phyloP scores from a whole-genome alignment of 2,797 vertebrate genomes.

The Oryzias sinensis region DNA sequence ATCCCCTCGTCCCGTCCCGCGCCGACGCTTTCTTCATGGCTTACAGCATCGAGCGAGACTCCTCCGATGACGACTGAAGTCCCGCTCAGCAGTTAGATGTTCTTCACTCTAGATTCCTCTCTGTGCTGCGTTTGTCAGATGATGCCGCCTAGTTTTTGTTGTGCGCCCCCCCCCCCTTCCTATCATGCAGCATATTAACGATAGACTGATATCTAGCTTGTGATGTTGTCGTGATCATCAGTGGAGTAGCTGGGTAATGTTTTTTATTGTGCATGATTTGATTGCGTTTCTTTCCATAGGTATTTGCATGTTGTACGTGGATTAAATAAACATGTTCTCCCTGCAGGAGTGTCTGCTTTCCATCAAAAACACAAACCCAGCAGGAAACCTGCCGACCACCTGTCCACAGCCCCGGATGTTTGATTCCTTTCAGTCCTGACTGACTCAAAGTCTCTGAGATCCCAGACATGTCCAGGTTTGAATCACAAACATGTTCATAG shows the following conservation, averaged over 20 bases:
- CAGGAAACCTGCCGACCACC: no score
- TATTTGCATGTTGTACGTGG: constrained; percentile 89
- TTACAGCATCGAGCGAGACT: constrained; percentile 96
- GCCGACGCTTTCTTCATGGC: constrained; percentile 99
- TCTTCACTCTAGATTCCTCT: constrained; percentile 34
- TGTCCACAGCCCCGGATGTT: no score
- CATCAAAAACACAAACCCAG: no score
- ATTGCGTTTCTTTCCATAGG: constrained; percentile 70
- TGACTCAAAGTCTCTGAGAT: no score
- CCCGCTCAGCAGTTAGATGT: constrained; percentile 50
- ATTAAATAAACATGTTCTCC: constrained; percentile 92
- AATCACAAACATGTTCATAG: no score
- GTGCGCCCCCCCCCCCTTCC: constrained; percentile 49
- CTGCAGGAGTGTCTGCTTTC: constrained; percentile 19
- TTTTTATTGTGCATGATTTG: constrained; percentile 74
- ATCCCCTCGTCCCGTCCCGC: constrained; percentile 96
- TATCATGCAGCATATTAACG: constrained; percentile 74
- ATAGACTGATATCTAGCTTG: constrained; percentile 56
- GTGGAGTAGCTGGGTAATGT: constrained; percentile 65
- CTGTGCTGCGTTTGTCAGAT: constrained; percentile 71
- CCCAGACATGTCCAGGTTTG: no score
- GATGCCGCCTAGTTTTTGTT: constrained; percentile 53
- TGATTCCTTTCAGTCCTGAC: no score
- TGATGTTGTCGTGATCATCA: constrained; percentile 65
- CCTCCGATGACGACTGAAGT: constrained; percentile 88